Conservation (phyloP, 2,888 invertebrate genomes). For the Hedya salicella region DNA sequence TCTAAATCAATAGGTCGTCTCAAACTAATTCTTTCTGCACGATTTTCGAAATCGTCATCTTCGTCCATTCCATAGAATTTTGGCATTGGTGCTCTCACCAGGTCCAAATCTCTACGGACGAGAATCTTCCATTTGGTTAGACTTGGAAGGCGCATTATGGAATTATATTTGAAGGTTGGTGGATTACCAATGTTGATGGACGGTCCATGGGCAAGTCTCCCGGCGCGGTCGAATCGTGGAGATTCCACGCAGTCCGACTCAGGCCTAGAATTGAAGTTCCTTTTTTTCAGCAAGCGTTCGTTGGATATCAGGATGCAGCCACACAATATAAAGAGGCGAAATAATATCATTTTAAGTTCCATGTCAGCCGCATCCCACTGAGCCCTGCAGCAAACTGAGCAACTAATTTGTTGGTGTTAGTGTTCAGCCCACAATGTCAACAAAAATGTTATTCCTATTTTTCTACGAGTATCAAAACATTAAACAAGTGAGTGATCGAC, state of each 20-base stretch:
- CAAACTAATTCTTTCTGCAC: too few species aligned
- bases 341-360: slow-evolving; percentile 58
- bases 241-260: slow-evolving; percentile 49
- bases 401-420: slow-evolving; percentile 45
- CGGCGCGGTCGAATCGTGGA: slow-evolving; percentile 51
- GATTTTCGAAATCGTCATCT: slow-evolving; percentile 69
- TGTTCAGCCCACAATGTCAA: slow-evolving; percentile 65
- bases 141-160: neutral
- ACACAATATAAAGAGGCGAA: slow-evolving; percentile 51
- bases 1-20: slow-evolving; percentile 50
- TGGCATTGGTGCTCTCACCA: slow-evolving; percentile 73
- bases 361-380: slow-evolving; percentile 49
- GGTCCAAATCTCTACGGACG: slow-evolving; percentile 23
- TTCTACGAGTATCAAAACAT: slow-evolving; percentile 53
- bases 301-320: slow-evolving; percentile 49
- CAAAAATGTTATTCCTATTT: slow-evolving; percentile 67
- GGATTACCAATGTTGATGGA: neutral
- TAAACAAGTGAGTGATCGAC: slow-evolving; percentile 52
- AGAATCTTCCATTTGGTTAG: neutral
- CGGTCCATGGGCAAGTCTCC: slow-evolving; percentile 47
- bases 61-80: slow-evolving; percentile 67
- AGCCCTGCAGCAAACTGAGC: slow-evolving; percentile 58
- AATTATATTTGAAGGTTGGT: neutral
- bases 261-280: slow-evolving; percentile 50
- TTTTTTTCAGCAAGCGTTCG: slow-evolving; percentile 59